Evolutionary conservation across 2,888 invertebrate genomes (phyloP), one percentile per base, ranked within the genome.

Genomic region (Amblyteles armatorius): DNA sequence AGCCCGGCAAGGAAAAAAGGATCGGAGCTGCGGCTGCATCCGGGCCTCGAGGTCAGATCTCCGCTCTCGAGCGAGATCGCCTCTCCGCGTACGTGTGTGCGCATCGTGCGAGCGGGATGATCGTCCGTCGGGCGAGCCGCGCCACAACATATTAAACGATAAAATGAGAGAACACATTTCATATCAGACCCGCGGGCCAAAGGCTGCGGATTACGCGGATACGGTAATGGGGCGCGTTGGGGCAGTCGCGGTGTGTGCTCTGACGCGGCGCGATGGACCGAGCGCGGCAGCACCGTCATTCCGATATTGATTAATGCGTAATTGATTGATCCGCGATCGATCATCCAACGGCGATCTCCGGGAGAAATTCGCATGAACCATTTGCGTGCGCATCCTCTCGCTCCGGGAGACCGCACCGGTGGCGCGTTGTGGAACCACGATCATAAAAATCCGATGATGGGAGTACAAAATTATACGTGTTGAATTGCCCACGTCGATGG

Each of bases 321-420:
- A 85, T 83, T 81, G 83, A 85, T 85, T 74, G 79, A 85, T 85
- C 65, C 48, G 40, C 76, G 73, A 84, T 82, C 84, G 81, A 84
- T 84, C 81, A 84, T 84, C 22, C 26, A 44, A 9, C 48, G 16
- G 36, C 9, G 22, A 11, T 48, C 57, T 29, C 33, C 57, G 13
- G 13, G 50, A 67, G 67, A 13, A 67, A 77, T 77, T 71, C 72
- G n/a, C 72, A 16, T 22, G 72, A 55, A 65, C n/a, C 26, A 65
- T 26, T 73, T 77, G 48, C 33, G 67, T 65, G 65, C 33, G 13
- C 67, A 29, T 78, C 50, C 26, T 79, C 55, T 29, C 63, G 13
- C 52, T 71, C 60, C 11, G 16, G 44, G 16, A 55, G 67, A 40
- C 40, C 50, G 50, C 22, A n/a, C 55, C 55, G 36, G 33, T 72